Base-by-base conservation (phyloP, 2,888 invertebrate genomes). In the Sympetrum striolatum region DNA sequence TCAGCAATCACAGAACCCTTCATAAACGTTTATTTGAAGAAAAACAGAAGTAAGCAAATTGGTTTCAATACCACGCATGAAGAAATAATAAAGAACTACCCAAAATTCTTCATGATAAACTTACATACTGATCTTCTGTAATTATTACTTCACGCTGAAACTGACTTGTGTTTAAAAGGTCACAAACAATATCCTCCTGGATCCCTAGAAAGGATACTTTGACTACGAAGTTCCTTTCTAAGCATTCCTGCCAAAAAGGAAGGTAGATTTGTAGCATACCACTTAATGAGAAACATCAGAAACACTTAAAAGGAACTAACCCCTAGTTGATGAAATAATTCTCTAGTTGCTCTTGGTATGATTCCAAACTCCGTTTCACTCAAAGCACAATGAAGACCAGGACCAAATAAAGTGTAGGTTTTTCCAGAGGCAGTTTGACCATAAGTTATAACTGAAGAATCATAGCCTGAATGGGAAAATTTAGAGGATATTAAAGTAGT, bases 141-240 rank as follows among this genome's bases (percentile, higher is more conserved):
- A 92, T 80, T 25, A 90, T 60, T 35, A 92, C 79, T 35, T 92
- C 91, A 73, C 90, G 91, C 44, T 91, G 91, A 90, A 91, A 91
- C 4, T 92, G 91, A 60, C 94, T 96, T 58, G 91, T 91, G 82
- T 91, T 96, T 92, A 95, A 94, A 80, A 95, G 95, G 92, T 94
- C 94, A 91, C 94, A 94, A 91, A 96, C 95, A 92, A 95, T 96
- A 92, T 96, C 96, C 90, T 96, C 96, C 81, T 95, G 95, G 86
- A 97, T 96, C 93, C 97, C 96, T 92, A 96, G 96, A 96, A 96
- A 97, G 80, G 96, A 96, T 91, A 97, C 95, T 92, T 96, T 96
- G 5, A 97, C 94, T 81, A 95, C 95, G 92, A 95, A 96, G 91
- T 95, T 96, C 92, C 96, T 95, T 91, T 96, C 96, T 90, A 95